Evolutionary conservation across 2,888 invertebrate species (phyloP), one percentile per base, ranked within the genome.

Genomic region (Corythucha ciliata): DNA sequence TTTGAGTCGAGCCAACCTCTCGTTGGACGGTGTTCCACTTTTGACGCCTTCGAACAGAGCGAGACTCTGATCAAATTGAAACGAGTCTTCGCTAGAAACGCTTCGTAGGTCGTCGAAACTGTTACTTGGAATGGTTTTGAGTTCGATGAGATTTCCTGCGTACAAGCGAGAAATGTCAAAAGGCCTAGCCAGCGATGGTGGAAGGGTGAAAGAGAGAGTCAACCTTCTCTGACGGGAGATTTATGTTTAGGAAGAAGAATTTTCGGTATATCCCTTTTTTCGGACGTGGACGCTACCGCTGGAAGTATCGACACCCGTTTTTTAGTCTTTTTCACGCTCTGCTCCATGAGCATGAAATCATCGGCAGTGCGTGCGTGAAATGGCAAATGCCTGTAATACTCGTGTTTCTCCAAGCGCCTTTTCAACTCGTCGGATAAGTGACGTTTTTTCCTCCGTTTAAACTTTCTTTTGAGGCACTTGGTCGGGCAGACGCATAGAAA

Each of bases 401-500:
- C 63, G 54, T 64, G 61, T 51, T 62, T 61, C 56, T 62, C 60
- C 24, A 55, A 52, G 29, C 55, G 58, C 14, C 56, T 49, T 44
- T 56, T 55, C 25, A 59, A 54, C 27, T 57, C 57, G 10, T 56
- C 58, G 18, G 58, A 57, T 32, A 52, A 47, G 27, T 53, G 42
- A 29, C 57, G 56, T 32, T 61, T 58, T 48, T 61, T 59, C 46
- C 59, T 55, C 41, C 60, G 57, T 21, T 58, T 57, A 56, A 60
- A 58, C 34, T 59, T 57, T 26, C 54, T 47, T 24, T 57, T 49
- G 34, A 58, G 55, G 27, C 59, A 60, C 33, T 58, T 44, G n/a
- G 61, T 59, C 24, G 62, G 63, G 42, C 83, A 86, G 68, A 85
- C 80, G 72, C 89, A 90, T 69, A 89, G 78, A 66, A 83, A 73